phyloP scores from a whole-genome alignment of 2,888 invertebrate species.

The Dione vanillae region DNA sequence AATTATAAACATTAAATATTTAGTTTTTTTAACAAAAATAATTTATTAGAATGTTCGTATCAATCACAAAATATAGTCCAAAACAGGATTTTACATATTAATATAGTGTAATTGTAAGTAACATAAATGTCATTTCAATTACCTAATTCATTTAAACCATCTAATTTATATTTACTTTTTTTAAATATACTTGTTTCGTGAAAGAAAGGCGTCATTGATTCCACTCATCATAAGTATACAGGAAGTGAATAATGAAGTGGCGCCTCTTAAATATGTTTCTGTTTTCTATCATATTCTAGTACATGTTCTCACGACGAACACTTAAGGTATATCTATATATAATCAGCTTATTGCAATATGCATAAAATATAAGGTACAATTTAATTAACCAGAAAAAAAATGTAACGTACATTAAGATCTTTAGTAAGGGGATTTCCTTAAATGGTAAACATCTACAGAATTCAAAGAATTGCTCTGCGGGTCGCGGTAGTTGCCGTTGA shows the following conservation, averaged over 20 bases:
- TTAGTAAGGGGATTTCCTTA: constrained; percentile 29
- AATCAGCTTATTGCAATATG: not conserved
- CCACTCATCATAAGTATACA: no score
- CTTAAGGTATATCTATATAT: not conserved
- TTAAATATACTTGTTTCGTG: no score
- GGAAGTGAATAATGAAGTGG: not conserved
- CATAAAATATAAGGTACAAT: not conserved
- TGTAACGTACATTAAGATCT: not conserved
- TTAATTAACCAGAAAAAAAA: not conserved
- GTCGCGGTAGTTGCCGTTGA: constrained; percentile 5
- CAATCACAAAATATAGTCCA: no score
- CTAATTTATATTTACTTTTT: no score
- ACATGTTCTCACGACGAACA: not conserved
- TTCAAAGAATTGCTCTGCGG: constrained; percentile 43
- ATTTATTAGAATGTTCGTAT: no score
- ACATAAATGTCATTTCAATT: no score
- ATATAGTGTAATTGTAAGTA: no score
- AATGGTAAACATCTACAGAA: constrained; percentile 43
- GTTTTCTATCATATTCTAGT: not conserved
- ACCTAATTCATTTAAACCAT: no score
- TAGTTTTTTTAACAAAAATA: no score
- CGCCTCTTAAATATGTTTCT: not conserved
- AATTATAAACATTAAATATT: no score
- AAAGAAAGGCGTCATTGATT: no score
- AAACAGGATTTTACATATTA: no score